Evolutionary conservation across 2,113 vertebrate species (phyloP).

Genomic region (Melospiza melodia): DNA sequence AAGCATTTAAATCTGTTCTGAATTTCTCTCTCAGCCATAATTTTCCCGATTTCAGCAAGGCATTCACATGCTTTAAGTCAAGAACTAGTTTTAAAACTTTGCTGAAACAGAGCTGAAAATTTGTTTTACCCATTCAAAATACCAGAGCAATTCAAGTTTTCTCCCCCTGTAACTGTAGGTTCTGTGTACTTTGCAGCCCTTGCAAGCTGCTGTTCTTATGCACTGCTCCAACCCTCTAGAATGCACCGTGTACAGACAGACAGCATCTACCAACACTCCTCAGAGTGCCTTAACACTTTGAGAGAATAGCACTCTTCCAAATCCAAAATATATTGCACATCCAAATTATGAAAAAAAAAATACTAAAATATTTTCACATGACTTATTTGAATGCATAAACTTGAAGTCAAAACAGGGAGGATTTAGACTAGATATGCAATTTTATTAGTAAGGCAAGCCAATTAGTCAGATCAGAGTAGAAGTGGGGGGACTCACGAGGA

Average conservation of each 20-base stretch:
- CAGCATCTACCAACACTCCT: background rate
- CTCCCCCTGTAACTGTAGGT: rapidly evolving
- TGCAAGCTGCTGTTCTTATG: background rate
- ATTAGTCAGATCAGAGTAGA: background rate
- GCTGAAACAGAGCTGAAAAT: background rate
- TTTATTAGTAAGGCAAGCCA: background rate
- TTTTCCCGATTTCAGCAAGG: background rate
- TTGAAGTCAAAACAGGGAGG: background rate
- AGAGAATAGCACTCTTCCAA: background rate
- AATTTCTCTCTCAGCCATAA: background rate
- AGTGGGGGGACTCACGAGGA: rapidly evolving
- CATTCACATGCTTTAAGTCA: background rate
- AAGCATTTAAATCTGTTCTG: background rate
- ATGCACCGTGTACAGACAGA: rapidly evolving
- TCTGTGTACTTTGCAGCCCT: background rate
- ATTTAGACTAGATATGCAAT: background rate
- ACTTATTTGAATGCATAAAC: background rate
- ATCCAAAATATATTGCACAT: background rate
- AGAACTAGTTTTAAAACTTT: background rate
- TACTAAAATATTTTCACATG: background rate
- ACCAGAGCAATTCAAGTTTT: background rate
- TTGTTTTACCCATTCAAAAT: background rate
- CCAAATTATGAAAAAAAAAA: background rate
- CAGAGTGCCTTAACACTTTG: background rate
- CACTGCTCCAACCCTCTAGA: background rate